Conservation (phyloP, 2,113 vertebrate species). For the Tupaia tana region DNA sequence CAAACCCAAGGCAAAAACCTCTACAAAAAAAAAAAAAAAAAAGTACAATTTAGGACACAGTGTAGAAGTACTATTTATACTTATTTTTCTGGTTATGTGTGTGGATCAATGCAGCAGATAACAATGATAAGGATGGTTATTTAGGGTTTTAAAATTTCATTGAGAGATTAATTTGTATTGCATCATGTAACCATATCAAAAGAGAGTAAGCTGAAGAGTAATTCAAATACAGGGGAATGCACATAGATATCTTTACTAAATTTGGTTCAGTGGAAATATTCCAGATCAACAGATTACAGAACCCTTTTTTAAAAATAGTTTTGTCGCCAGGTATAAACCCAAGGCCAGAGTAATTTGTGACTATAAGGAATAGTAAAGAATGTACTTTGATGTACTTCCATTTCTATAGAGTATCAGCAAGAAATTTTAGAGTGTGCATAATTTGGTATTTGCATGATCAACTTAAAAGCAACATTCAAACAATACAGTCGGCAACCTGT, state of each 20-base stretch:
- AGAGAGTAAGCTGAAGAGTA: conserved; percentile 47
- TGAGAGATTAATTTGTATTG: conserved; percentile 61
- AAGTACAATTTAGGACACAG: conserved; percentile 45
- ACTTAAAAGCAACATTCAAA: conserved; percentile 58
- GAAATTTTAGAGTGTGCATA: conserved; percentile 34
- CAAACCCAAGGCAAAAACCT: too few relatives aligned
- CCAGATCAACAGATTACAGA: conserved; percentile 65
- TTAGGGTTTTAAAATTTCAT: conserved; percentile 55
- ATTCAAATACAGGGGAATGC: conserved; percentile 68
- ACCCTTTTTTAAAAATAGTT: conserved; percentile 65
- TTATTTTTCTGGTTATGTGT: conserved; percentile 54
- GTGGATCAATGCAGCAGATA: conserved; percentile 45
- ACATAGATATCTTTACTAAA: conserved; percentile 65
- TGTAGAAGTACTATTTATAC: conserved; percentile 41
- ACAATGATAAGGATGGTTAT: conserved; percentile 17
- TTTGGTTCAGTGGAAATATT: conserved; percentile 67
- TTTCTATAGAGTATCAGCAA: conserved; percentile 53
- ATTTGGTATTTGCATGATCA: conserved; percentile 43
- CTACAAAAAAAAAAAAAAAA: neutral
- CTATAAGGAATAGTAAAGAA: conserved; percentile 57
- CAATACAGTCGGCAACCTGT: neutral
- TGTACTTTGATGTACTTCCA: conserved; percentile 45
- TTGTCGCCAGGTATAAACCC: conserved; percentile 48
- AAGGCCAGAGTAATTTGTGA: conserved; percentile 64
- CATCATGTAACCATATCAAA: conserved; percentile 54